Base-by-base conservation (phyloP, 2,113 vertebrate species). In the Todiramphus saurophagus region DNA sequence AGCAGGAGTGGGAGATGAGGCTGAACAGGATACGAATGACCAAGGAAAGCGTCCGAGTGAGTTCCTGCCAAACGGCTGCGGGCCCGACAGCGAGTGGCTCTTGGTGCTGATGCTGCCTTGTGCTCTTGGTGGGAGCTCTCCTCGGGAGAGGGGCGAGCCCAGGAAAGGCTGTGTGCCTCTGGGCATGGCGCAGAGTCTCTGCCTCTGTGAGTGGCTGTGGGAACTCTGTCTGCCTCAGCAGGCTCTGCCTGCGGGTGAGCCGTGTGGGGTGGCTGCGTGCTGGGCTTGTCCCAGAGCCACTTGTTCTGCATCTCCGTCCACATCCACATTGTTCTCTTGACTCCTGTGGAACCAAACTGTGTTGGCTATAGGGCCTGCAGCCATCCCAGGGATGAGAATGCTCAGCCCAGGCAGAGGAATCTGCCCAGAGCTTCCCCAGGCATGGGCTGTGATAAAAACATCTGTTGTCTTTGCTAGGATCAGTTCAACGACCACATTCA, bases 401-500 rank as follows among this genome's bases (percentile, higher is more conserved):
- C 74, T 23, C 35, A 30, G n/a, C n/a, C 63, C 25, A 3, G 80
- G 74, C 68, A 12, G n/a, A 35, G 63, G 14, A 35, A 8, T 4
- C 33, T 14, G 21, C 56, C 31, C 59, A 8, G 2, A 1, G 4
- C 48, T 50, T 27, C 28, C 41, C 16, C 8, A 2, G 67, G 5
- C 46, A 20, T 30, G 9, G 33, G 41, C 59, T 68, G 28, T 14
- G 55, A 7, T 39, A 7, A 64, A 10, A 0, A 5, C 0, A 0
- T 19, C 9, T 0, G 0, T 51, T 76, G 39, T 30, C 56, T 58
- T 78, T 48, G 69, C 37, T 78, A 99, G 98, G 98, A 96, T 56
- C 98, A 98, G 48, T 99, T 99, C 97, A 98, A 98, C 5, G 98
- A 98, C 48, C 98, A 99, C 50, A 98, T 99, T 87, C 98, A 98